Percentiles rank a stretch among this genome's conserved stretches.
phyloP scores from a whole-genome alignment of 2,113 vertebrate species.

The Corynorhinus townsendii region DNA sequence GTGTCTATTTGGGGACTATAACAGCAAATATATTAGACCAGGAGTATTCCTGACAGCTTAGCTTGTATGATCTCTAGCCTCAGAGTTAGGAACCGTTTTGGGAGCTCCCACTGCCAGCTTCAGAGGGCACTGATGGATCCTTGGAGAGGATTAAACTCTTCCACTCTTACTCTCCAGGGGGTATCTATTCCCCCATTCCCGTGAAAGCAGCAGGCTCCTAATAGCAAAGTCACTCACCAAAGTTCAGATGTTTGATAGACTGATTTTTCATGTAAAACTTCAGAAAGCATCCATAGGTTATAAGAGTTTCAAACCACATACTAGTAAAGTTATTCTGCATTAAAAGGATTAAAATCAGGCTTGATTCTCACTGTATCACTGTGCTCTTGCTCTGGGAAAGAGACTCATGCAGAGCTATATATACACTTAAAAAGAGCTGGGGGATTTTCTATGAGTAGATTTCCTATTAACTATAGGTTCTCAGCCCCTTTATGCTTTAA shows the following conservation, averaged over 20 bases:
- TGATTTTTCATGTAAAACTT: not conserved
- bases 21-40: not conserved
- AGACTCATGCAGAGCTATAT: not conserved
- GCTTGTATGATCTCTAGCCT: not conserved
- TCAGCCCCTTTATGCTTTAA: not conserved
- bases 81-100: not conserved
- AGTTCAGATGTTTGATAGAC: not conserved
- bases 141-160: not conserved
- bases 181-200: not conserved
- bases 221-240: not conserved
- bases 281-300: not conserved
- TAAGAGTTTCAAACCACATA: not conserved
- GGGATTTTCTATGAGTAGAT: not conserved
- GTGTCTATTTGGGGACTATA: not conserved
- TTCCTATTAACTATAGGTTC: not conserved
- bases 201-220: not conserved
- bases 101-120: not conserved
- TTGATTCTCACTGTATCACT: not conserved
- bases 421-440: not conserved
- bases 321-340: not conserved
- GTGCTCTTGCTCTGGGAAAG: not conserved
- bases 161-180: not conserved
- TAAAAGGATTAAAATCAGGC: not conserved
- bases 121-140: not conserved
- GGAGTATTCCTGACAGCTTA: not conserved